phyloP scores from a whole-genome alignment of 2,888 invertebrate genomes.

The Acrobasis repandana region DNA sequence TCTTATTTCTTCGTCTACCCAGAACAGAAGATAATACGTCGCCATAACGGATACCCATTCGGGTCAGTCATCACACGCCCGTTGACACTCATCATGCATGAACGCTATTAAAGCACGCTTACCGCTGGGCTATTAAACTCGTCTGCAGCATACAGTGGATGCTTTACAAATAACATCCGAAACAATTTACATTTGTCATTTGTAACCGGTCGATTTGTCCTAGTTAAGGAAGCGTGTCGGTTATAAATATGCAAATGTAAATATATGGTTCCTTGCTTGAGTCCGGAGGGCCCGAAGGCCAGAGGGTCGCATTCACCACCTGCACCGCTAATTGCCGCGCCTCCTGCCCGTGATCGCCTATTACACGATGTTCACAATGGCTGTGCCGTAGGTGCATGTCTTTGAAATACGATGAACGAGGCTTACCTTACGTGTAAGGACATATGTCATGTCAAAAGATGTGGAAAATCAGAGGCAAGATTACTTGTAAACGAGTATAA shows the following conservation, averaged over 20 bases:
- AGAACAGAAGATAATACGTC: too few relatives aligned
- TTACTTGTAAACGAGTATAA: too few relatives aligned
- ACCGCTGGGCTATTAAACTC: too few relatives aligned
- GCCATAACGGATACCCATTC: too few relatives aligned
- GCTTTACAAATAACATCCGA: constrained; percentile 42
- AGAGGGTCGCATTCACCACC: constrained; percentile 75
- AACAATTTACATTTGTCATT: constrained; percentile 47
- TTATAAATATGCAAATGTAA: constrained; percentile 66
- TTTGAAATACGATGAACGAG: not conserved
- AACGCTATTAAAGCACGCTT: too few relatives aligned
- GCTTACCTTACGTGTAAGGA: too few relatives aligned
- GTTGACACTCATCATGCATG: too few relatives aligned
- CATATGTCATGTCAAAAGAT: too few relatives aligned
- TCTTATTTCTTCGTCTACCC: too few relatives aligned
- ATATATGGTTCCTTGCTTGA: constrained; percentile 43
- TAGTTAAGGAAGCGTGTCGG: constrained; percentile 53
- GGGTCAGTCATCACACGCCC: too few relatives aligned
- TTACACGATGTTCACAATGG: constrained; percentile 62
- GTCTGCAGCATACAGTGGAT: constrained; percentile 32
- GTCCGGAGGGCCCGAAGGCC: constrained; percentile 51
- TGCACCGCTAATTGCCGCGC: constrained; percentile 77
- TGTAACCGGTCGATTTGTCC: constrained; percentile 45
- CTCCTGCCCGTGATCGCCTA: constrained; percentile 67
- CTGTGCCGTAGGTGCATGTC: constrained; percentile 38
- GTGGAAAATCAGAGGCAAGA: too few relatives aligned